Conservation (phyloP, 1,140 invertebrate genomes). For the Arion vulgaris region DNA sequence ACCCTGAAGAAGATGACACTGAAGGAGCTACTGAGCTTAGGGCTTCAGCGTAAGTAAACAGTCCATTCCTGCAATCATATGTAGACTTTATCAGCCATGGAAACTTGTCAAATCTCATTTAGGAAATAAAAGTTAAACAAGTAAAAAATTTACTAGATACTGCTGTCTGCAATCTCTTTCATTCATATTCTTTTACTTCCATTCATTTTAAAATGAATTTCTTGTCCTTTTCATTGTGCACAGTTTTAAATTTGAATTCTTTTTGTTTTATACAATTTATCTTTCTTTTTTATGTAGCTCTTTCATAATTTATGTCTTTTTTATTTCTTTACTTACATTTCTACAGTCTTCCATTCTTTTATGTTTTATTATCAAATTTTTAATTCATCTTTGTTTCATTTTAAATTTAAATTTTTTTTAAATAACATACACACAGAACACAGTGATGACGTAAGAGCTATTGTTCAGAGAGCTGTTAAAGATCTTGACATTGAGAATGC, state of each 20-base stretch:
- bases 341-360: background rate
- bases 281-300: background rate
- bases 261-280: too few species aligned
- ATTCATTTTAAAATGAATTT: background rate
- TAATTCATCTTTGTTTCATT: background rate
- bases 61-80: background rate
- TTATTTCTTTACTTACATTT: background rate
- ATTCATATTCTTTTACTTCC: background rate
- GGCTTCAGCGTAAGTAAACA: slow-evolving; percentile 67
- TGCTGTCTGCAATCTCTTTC: background rate
- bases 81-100: background rate
- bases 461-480: slow-evolving; percentile 70
- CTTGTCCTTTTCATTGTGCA: too few species aligned
- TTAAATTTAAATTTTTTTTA: background rate
- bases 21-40: slow-evolving; percentile 69
- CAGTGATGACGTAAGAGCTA: slow-evolving; percentile 70
- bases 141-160: too few species aligned
- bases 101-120: too few species aligned
- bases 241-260: too few species aligned
- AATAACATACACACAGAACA: slow-evolving; percentile 58
- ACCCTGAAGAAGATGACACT: slow-evolving; percentile 72
- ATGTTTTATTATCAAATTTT: background rate
- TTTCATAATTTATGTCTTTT: background rate
- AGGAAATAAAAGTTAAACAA: too few species aligned
- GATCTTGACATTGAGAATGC: slow-evolving; percentile 71